phyloP scores from a whole-genome alignment of 2,113 vertebrate genomes.

The Copsychus sechellarum region DNA sequence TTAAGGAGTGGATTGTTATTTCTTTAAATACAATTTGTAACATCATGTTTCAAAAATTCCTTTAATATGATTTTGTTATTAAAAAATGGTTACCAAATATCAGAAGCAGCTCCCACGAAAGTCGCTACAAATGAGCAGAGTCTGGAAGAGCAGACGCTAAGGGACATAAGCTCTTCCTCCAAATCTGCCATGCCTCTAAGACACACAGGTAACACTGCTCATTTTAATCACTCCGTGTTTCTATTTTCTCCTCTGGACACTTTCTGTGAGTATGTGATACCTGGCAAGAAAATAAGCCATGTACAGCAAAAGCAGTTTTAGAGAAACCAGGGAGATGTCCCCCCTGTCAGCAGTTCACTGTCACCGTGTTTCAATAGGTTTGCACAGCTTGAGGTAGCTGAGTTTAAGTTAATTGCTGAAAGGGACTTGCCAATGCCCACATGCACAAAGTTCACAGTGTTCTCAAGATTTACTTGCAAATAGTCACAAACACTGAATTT shows the following conservation, averaged over 20 bases:
- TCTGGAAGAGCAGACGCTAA: not conserved
- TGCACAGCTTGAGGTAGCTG: not conserved
- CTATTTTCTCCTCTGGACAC: not conserved
- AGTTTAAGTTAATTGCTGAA: not conserved
- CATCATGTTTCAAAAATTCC: not conserved
- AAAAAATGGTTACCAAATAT: not conserved
- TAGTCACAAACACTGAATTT: not conserved
- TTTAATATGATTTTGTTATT: not conserved
- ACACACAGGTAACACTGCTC: not conserved
- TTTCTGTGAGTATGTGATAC: not conserved
- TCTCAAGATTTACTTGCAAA: not conserved
- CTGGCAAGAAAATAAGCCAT: not conserved
- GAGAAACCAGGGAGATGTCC: not conserved
- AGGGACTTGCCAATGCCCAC: not conserved
- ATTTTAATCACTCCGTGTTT: not conserved
- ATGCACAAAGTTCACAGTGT: not conserved
- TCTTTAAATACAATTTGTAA: not conserved
- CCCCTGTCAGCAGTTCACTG: not conserved
- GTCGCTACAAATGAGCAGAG: not conserved
- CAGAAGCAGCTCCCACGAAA: not conserved
- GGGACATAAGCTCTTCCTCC: not conserved
- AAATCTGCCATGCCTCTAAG: not conserved
- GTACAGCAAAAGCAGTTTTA: not conserved
- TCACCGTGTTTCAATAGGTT: too few relatives aligned
- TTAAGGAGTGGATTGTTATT: not conserved